Evolutionary conservation across 2,888 invertebrate genomes (phyloP), one percentile per base, ranked within the genome.

Genomic region (Ophion slaviceki): DNA sequence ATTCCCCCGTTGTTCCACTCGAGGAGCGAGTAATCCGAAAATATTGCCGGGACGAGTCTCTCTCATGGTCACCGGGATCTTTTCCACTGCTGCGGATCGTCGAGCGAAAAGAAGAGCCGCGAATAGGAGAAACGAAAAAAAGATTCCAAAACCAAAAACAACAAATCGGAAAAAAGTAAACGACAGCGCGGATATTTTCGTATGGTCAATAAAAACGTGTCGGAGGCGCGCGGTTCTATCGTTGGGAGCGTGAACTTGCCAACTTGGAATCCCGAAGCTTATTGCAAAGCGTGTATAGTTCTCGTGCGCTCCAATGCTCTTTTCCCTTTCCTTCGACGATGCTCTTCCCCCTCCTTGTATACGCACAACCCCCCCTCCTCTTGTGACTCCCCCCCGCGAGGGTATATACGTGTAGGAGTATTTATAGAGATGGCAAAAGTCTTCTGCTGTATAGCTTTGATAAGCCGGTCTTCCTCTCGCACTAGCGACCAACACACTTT

Each of bases 251-350:
- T 67, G 67, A 78, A 81, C 83, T 68, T 67, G 70, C 59, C 75
- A 67, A 80, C 76, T 68, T 32, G 47, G 59, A 80, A 82, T 82
- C 71, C 47, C 79, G 47, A 47, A 57, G 76, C 77, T 85, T 77
- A 80, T 82, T 86, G 82, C 85, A 75, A 14, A 66, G 68, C 68
- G 59, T 57, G 53, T 36, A 40, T 20, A 80, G 64, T 71, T 75
- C 77, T 79, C 76, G 71, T 74, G 62, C 59, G 77, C 77, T n/a
- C 5, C 71, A 80, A 70, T 80, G 71, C 80, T 82, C 82, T 75
- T 77, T 82, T 82, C 80, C 85, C 82, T 82, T 78, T 80, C 77
- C 80, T 80, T 77, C 71, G 5, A 80, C 45, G 66, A 17, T 68
- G n/a, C 40, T 24, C 75, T 86, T 68, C 70, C 40, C 24, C 66